Evolutionary conservation across 2,888 invertebrate species (phyloP), one percentile per base, ranked within the genome.

Genomic region (Deroplatys truncata): DNA sequence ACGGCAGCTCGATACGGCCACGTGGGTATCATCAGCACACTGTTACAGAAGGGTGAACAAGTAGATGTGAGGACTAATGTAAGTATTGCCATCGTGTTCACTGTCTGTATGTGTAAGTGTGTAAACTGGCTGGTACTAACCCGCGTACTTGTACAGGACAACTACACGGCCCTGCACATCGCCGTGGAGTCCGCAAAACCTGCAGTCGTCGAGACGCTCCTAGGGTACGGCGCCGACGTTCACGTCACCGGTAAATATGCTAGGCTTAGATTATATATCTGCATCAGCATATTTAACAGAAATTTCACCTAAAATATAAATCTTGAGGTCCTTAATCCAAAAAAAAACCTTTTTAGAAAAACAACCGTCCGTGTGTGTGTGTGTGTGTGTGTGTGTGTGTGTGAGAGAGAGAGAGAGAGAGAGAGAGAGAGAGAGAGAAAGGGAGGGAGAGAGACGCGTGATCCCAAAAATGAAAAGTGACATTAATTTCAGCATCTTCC

Each of bases 1-100:
- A 98, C 99, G 0, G 99, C 99, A 0, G 99, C 99, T 20, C 96
- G 97, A 92, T 98, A 98, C 92, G 99, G 99, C 0, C 99, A 99
- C 93, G 98, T 98, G 9, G 98, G 98, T 49, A 99, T 99, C 92
- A 99, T 99, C 92, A 98, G 98, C 93, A 98, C 99, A 0, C 94
- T 99, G 84, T 94, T 99, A 90, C 98, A 98, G 93, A 98, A 99
- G 93, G 99, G 99, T 86, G 99, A 99, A 93, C 97, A 98, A 93
- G 99, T 99, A 1, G 98, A 99, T 93, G 97, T 98, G 84, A 97
- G 97, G 82, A 99, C 99, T 15, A 98, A 98, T 94, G 98, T 98
- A 94, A 95, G 96, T 93, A 91, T 86, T 87, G 90, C 91, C 91
- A 89, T 2, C 2, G 28, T 25, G 7, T 28, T 25, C 28, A 25